Evolutionary conservation across 2,797 vertebrate species (phyloP).

Genomic region (Potorous gilbertii): DNA sequence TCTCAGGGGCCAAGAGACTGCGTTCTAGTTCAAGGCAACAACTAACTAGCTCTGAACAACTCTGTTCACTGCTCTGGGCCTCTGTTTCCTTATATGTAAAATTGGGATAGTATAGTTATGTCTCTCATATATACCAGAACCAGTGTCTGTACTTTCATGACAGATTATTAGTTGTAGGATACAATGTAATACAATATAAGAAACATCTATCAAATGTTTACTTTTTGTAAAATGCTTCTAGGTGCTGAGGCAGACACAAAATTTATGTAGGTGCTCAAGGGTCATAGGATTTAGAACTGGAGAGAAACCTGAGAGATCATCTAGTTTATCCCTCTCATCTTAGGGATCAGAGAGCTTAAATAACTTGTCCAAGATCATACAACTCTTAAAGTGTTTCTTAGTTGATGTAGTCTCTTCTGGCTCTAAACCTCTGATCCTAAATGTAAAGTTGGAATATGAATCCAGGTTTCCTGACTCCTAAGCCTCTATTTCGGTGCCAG

Average conservation of each 20-base stretch:
- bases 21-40: neutral
- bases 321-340: neutral
- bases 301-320: neutral
- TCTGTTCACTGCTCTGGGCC: constrained; percentile 34
- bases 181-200: neutral
- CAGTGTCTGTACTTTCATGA: neutral
- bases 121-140: neutral
- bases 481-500: neutral
- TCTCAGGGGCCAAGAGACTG: neutral
- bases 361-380: neutral
- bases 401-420: neutral
- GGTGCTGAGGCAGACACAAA: neutral
- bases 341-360: neutral
- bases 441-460: neutral
- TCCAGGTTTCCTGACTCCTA: neutral
- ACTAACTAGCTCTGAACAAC: neutral
- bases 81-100: constrained; percentile 57
- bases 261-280: neutral
- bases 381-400: neutral
- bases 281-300: neutral
- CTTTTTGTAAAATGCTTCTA: neutral
- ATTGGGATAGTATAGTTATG: neutral
- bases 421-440: neutral
- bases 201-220: neutral
- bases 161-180: neutral